A percentile compares a stretch with the other conserved stretches of the same genome.
phyloP scores from a whole-genome alignment of 2,888 invertebrate genomes.

The Exephanes ischioxanthus region DNA sequence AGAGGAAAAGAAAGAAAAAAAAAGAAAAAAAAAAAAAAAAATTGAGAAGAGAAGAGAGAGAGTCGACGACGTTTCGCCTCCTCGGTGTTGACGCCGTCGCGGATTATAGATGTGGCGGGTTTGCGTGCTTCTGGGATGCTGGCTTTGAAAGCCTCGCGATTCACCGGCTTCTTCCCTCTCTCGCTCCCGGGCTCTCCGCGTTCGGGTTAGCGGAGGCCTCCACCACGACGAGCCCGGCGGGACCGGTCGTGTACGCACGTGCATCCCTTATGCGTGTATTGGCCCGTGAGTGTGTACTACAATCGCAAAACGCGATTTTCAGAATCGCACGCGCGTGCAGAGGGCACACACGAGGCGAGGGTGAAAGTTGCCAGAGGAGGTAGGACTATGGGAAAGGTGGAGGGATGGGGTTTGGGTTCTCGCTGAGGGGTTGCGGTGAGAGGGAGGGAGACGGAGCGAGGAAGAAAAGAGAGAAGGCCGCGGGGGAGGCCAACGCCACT shows the following conservation, averaged over 20 bases:
- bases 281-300: slow-evolving; percentile 66
- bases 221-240: too few relatives aligned
- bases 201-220: too few relatives aligned
- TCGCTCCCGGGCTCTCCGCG: slow-evolving; percentile 7
- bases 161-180: slow-evolving; percentile 18
- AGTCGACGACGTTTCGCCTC: slow-evolving; percentile 53
- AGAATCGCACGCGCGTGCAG: slow-evolving; percentile 79
- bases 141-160: slow-evolving; percentile 59
- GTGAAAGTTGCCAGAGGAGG: slow-evolving; percentile 30
- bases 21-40: too few relatives aligned
- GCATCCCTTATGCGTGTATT: slow-evolving; percentile 31
- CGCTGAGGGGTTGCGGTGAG: background rate
- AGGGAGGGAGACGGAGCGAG: slow-evolving; percentile 44
- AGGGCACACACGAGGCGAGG: slow-evolving; percentile 61
- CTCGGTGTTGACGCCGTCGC: slow-evolving; percentile 33
- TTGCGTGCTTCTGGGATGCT: slow-evolving; percentile 63
- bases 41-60: slow-evolving; percentile 36
- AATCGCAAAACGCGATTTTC: slow-evolving; percentile 79
- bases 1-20: slow-evolving; percentile 15
- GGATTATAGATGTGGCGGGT: slow-evolving; percentile 36
- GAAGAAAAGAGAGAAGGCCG: slow-evolving; percentile 61
- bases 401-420: too few relatives aligned
- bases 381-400: too few relatives aligned
- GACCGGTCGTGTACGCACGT: too few relatives aligned
- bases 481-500: slow-evolving; percentile 67